Base-by-base conservation (phyloP, 2,113 vertebrate genomes). In the Onychorhynchus coronatus region DNA sequence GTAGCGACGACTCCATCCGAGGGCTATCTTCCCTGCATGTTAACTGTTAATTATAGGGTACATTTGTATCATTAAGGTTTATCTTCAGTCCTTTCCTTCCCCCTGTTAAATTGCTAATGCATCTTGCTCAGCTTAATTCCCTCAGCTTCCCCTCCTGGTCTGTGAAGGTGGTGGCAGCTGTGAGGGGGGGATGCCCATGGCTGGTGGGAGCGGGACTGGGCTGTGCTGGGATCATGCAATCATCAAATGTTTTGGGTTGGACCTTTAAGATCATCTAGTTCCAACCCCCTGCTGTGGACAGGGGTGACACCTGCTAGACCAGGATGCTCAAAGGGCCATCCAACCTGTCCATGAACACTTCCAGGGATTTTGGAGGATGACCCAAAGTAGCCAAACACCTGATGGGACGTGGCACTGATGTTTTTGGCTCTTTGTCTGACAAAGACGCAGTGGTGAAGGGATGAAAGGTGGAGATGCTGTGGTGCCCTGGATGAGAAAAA, bases 31-130 rank as follows among this genome's bases (percentile, higher is more conserved):
- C 81, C 52, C 91, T 91, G 91, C 61, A 61, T 92, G 89, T 58
- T 88, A 94, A 63, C 75, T 75, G 62, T 61, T 95, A 95, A 97
- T 97, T 97, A 90, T 25, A 78, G 87, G 95, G 70, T 88, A 18
- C 78, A 13, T 84, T 95, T 59, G 24, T 24, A 42, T 88, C 85
- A 17, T 93, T 91, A 91, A 77, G 78, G 91, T 77, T 89, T 91
- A 47, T 87, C 85, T 79, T 72, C 2, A 4, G 68, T 47, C 39
- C 37, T 88, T 71, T 91, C 86, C 84, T 84, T 88, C 50, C 22
- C 41, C 68, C 66, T 27, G 72, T 47, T 77, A 59, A 84, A 58
- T 77, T 5, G 0, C 65, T 86, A 39, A 78, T 71, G 83, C 27
- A 2, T 77, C 68, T 67, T 1, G 4, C 28, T 5, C 2, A 4